Conservation (phyloP, 64 coral and sea anemone species). For the Montipora foliosa region DNA sequence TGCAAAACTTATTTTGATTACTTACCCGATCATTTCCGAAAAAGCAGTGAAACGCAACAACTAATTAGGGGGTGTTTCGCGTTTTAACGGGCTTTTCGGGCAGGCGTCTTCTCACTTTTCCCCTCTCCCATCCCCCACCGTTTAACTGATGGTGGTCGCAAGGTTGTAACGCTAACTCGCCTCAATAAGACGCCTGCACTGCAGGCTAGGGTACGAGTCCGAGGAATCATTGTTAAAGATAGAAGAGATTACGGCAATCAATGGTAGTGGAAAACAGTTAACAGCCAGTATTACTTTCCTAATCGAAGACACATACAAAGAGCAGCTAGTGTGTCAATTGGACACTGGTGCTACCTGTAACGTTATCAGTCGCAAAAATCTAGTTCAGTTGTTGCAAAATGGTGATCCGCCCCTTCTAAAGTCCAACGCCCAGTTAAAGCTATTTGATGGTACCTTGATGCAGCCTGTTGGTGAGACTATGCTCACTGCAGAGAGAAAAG, state of each 20-base stretch:
- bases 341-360: constrained; percentile 65
- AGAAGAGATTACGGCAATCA: constrained; percentile 45
- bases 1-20: too few species aligned
- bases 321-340: constrained; percentile 51
- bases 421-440: constrained; percentile 30
- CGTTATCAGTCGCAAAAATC: constrained; percentile 26
- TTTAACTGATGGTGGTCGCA: too few species aligned
- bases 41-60: too few species aligned
- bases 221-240: too few species aligned
- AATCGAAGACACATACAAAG: constrained; percentile 41
- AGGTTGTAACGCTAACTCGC: too few species aligned
- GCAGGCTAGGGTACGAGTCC: too few species aligned
- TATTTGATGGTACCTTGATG: constrained; percentile 49
- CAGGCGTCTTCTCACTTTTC: too few species aligned
- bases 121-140: too few species aligned
- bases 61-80: too few species aligned
- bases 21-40: too few species aligned
- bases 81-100: too few species aligned
- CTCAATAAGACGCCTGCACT: too few species aligned
- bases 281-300: constrained; percentile 55
- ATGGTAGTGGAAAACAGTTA: constrained; percentile 64
- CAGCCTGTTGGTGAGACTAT: neutral
- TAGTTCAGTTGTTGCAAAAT: constrained; percentile 27
- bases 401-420: constrained; percentile 30
- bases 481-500: neutral